Percentiles rank a stretch among this genome's conserved stretches.
Conservation (phyloP, 2,888 invertebrate genomes). For the Clunio marinus region DNA sequence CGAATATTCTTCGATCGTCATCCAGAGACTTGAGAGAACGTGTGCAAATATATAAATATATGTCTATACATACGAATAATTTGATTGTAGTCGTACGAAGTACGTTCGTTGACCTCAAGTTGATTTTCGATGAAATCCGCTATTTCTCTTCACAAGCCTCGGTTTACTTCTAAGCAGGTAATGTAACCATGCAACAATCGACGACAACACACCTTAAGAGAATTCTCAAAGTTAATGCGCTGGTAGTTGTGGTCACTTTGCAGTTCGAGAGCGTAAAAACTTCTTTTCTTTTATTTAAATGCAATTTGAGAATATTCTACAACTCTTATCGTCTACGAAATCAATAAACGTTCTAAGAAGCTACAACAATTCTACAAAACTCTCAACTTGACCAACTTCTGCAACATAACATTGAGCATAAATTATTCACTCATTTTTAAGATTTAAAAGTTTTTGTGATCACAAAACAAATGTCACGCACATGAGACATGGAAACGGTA, state of each 20-base stretch:
- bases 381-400: too few relatives aligned
- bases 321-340: too few relatives aligned
- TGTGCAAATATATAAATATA: too few relatives aligned
- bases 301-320: background rate
- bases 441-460: too few relatives aligned
- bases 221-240: slow-evolving; percentile 9
- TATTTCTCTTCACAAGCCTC: background rate
- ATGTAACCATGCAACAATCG: background rate
- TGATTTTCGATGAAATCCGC: slow-evolving; percentile 4
- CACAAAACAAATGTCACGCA: too few relatives aligned
- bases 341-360: too few relatives aligned
- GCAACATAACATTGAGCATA: too few relatives aligned
- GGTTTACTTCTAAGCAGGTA: slow-evolving; percentile 13
- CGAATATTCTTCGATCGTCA: background rate
- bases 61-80: too few relatives aligned
- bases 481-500: too few relatives aligned
- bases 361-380: too few relatives aligned
- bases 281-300: background rate
- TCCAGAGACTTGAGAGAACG: background rate
- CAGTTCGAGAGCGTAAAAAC: background rate
- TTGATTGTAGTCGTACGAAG: slow-evolving; percentile 33
- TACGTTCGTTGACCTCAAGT: slow-evolving; percentile 37
- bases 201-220: slow-evolving; percentile 12
- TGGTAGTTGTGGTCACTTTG: slow-evolving; percentile 9
- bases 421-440: too few relatives aligned